Evolutionary conservation across 2,888 invertebrate genomes (phyloP), one percentile per base, ranked within the genome.

Genomic region (Campoletis raptor): DNA sequence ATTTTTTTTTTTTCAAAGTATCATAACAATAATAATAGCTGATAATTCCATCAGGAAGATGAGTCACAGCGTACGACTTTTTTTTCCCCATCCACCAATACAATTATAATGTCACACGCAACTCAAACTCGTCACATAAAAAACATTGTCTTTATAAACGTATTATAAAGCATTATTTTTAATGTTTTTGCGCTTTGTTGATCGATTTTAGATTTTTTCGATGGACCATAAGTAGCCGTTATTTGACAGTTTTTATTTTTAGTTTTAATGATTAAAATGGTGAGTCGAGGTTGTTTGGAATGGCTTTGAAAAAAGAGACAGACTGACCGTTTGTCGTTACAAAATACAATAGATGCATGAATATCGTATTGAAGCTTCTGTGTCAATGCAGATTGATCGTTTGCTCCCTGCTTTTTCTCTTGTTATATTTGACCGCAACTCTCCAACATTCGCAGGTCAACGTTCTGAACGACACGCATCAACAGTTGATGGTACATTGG

Each of bases 401-500:
- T 86, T 81, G 84, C 69, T 81, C 69, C 70, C 69, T 67, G 12
- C 69, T 24, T 37, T 54, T 18, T 48, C 40, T 37, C 48, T 67
- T 18, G n/a, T n/a, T n/a, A n/a, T 42, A 21, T 81, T 73, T 73
- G 42, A 78, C 67, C 76, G 67, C 74, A 61, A 74, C 40, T 79
- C 81, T 82, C 81, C 70, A 82, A 86, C 66, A 66, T 92, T 95
- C 95, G 48, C 95, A 98, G 98, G 96, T 96, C 78, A 97, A 96
- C 88, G 95, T 96, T 83, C 95, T 98, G 36, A 97, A 98, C 94
- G 98, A 98, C 94, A 97, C 96, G 88, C 98, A 98, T 93, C 97
- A 97, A 91, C 98, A 98, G 93, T 94, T 98, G 91, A 97, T 98
- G 96, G 98, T 98, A 12, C 98, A 98, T 94, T 98, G 98, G 98